These are phyloP conservation scores for Centropristis striata DNA, from an alignment of 2,113 vertebrate species.

Conservation along the genomic window DNA sequence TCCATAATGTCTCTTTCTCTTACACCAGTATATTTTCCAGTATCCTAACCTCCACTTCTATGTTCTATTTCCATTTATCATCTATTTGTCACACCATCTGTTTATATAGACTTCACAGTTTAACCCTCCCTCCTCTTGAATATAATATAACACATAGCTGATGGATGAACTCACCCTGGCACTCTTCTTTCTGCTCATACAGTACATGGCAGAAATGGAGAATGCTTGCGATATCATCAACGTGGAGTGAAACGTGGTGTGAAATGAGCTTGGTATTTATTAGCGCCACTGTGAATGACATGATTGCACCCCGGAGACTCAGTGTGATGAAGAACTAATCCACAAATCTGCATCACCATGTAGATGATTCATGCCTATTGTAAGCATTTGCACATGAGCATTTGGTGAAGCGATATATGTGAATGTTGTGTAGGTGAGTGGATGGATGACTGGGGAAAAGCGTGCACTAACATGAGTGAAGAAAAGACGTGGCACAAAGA, in stretches of 20 bases:
- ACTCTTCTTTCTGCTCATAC: slow-evolving; percentile 53
- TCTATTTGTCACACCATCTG: slow-evolving; percentile 71
- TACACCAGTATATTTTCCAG: background rate
- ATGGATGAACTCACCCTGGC: slow-evolving; percentile 45
- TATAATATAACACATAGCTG: slow-evolving; percentile 53
- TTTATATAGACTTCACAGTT: slow-evolving; percentile 58
- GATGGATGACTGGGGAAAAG: slow-evolving; percentile 18
- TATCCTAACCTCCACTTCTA: slow-evolving; percentile 22
- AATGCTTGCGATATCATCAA: slow-evolving; percentile 66
- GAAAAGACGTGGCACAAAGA: slow-evolving; percentile 4
- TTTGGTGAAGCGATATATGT: slow-evolving; percentile 35
- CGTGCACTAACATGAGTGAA: background rate
- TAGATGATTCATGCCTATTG: slow-evolving; percentile 65
- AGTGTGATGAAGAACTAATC: slow-evolving; percentile 66
- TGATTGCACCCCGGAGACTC: slow-evolving; percentile 76
- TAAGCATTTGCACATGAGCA: slow-evolving; percentile 47
- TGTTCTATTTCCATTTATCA: slow-evolving; percentile 63
- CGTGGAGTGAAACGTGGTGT: slow-evolving; percentile 63
- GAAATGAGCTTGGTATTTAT: slow-evolving; percentile 76
- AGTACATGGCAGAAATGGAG: slow-evolving; percentile 58
- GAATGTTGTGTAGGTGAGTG: slow-evolving; percentile 40
- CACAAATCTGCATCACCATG: slow-evolving; percentile 63
- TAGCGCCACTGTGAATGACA: slow-evolving; percentile 73
- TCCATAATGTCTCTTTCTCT: slow-evolving; percentile 3
- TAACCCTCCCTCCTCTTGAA: slow-evolving; percentile 29